phyloP scores from a whole-genome alignment of 2,113 vertebrate genomes.

The Pseudopodoces humilis region DNA sequence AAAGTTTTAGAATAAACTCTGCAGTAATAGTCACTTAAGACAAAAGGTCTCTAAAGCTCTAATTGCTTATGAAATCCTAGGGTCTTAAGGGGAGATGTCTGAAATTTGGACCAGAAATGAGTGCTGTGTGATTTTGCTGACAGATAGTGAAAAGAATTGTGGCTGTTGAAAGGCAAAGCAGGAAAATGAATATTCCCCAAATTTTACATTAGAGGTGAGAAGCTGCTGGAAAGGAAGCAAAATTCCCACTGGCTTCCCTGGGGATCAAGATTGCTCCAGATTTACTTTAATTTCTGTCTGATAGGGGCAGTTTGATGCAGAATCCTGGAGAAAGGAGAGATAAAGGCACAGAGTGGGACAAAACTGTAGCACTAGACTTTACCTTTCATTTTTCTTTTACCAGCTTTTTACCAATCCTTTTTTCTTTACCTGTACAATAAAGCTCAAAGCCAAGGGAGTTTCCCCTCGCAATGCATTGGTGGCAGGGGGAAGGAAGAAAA shows the following conservation, averaged over 20 bases:
- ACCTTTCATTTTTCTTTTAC: background rate
- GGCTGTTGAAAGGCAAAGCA: background rate
- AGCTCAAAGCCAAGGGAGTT: background rate
- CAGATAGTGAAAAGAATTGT: background rate
- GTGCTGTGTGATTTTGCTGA: slow-evolving; percentile 24
- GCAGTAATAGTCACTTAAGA: slow-evolving; percentile 64
- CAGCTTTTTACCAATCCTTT: background rate
- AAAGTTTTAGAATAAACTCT: slow-evolving; percentile 63
- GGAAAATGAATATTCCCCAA: slow-evolving; percentile 13
- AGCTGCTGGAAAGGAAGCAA: background rate
- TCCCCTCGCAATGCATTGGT: fast-evolving
- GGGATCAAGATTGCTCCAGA: background rate
- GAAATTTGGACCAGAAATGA: slow-evolving; percentile 26
- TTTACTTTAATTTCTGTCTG: background rate
- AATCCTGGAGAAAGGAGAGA: background rate
- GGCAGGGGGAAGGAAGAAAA: background rate
- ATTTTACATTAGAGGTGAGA: background rate
- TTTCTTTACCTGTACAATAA: background rate
- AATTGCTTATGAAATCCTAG: slow-evolving; percentile 50
- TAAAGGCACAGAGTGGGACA: background rate
- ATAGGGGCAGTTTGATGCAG: background rate
- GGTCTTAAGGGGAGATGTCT: background rate
- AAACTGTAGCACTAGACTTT: background rate
- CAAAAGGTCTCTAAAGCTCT: slow-evolving; percentile 58
- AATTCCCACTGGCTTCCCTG: background rate